These are phyloP conservation scores for Napeogenes inachia DNA, from an alignment of 2,888 invertebrate genomes.

Conservation along the genomic window DNA sequence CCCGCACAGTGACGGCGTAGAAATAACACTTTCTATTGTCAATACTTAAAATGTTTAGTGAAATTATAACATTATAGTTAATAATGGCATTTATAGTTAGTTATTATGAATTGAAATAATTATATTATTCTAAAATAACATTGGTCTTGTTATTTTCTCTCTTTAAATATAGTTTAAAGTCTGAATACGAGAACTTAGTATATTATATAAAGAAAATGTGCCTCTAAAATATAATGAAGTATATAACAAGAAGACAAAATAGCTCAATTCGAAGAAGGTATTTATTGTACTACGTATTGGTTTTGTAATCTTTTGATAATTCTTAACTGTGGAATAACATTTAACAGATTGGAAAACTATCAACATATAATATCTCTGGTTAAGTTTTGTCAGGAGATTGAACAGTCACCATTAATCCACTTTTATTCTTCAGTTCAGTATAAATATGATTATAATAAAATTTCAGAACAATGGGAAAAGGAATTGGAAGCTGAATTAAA, in stretches of 20 bases:
- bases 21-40: slow-evolving; percentile 48
- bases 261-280: slow-evolving; percentile 21
- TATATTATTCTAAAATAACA: slow-evolving; percentile 78
- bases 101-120: slow-evolving; percentile 77
- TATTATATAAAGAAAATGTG: neutral
- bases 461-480: slow-evolving; percentile 96
- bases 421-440: neutral
- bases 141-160: slow-evolving; percentile 63
- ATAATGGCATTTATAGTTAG: slow-evolving; percentile 76
- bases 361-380: neutral
- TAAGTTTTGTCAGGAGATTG: too few relatives aligned
- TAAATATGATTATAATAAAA: slow-evolving; percentile 1
- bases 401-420: too few relatives aligned
- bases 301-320: too few relatives aligned
- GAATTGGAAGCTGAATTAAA: slow-evolving; percentile 96
- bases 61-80: slow-evolving; percentile 64
- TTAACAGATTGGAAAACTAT: slow-evolving; percentile 3
- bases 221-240: neutral
- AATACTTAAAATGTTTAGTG: slow-evolving; percentile 58
- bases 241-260: slow-evolving; percentile 29
- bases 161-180: neutral
- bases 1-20: slow-evolving; percentile 46
- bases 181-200: neutral
- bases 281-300: slow-evolving; percentile 8
- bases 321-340: slow-evolving; percentile 4